These are phyloP conservation scores for Zophobas morio DNA, from an alignment of 1,140 invertebrate species.

Conservation along the genomic window DNA sequence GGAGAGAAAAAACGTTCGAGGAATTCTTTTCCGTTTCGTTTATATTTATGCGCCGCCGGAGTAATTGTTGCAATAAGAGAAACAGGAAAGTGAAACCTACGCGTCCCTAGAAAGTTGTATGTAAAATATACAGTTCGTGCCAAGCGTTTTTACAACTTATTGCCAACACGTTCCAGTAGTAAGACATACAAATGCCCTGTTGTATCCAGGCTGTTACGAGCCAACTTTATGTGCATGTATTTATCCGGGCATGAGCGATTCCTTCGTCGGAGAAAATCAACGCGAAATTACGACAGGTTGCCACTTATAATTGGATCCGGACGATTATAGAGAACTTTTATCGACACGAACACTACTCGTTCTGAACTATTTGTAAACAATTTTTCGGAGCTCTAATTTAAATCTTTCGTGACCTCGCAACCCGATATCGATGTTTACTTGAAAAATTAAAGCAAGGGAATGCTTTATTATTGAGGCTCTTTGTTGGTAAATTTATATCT, in stretches of 20 bases:
- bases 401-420: too few relatives aligned
- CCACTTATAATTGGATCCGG: background rate
- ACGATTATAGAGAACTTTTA: background rate
- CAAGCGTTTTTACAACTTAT: conserved; percentile 37
- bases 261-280: background rate
- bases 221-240: conserved; percentile 25
- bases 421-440: too few relatives aligned
- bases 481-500: too few relatives aligned
- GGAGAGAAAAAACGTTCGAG: background rate
- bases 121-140: conserved; percentile 42
- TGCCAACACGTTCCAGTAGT: conserved; percentile 36
- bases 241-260: conserved; percentile 11
- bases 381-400: too few relatives aligned
- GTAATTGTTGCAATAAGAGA: conserved; percentile 34
- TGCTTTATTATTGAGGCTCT: too few relatives aligned
- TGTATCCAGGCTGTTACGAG: conserved; percentile 19
- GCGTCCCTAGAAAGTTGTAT: conserved; percentile 42
- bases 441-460: too few relatives aligned
- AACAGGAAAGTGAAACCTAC: conserved; percentile 41
- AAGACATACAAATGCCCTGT: conserved; percentile 21
- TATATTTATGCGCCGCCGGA: conserved; percentile 30
- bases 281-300: background rate
- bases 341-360: too few relatives aligned
- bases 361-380: too few relatives aligned
- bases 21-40: conserved; percentile 13